Evolutionary conservation across 2,113 vertebrate genomes (phyloP).

Genomic region (Rhodinocichla rosea): DNA sequence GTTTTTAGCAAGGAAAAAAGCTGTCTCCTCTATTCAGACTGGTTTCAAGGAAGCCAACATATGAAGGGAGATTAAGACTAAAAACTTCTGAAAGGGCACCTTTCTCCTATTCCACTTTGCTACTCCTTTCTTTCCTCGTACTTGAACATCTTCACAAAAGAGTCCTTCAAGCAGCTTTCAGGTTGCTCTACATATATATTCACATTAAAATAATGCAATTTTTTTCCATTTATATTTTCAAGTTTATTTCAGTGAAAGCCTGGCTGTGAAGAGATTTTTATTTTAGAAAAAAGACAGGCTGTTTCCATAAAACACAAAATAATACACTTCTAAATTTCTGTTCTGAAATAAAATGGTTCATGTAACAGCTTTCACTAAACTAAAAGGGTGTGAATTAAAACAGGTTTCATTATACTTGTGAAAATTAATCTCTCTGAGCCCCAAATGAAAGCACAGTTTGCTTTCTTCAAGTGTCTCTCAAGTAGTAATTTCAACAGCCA

Average conservation of each 20-base stretch:
- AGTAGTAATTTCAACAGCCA: background rate
- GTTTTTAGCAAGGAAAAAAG: background rate
- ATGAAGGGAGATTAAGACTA: background rate
- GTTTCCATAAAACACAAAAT: background rate
- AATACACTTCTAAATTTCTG: background rate
- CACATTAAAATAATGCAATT: background rate
- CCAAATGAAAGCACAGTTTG: background rate
- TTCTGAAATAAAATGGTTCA: background rate
- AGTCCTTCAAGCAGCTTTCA: background rate
- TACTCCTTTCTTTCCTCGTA: background rate
- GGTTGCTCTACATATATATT: background rate
- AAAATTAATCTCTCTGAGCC: background rate
- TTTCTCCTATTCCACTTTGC: background rate
- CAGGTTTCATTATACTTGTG: background rate
- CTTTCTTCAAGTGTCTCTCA: background rate
- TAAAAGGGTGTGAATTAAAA: constrained; percentile 5
- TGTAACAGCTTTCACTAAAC: background rate
- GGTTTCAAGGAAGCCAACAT: background rate
- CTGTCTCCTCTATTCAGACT: background rate
- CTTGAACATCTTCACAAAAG: background rate
- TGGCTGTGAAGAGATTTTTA: background rate
- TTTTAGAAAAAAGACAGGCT: background rate
- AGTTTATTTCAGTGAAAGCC: background rate
- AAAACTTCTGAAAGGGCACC: background rate
- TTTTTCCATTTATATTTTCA: background rate